Conservation (phyloP, 1,140 invertebrate genomes). For the Macrotrachela quadricornifera region DNA sequence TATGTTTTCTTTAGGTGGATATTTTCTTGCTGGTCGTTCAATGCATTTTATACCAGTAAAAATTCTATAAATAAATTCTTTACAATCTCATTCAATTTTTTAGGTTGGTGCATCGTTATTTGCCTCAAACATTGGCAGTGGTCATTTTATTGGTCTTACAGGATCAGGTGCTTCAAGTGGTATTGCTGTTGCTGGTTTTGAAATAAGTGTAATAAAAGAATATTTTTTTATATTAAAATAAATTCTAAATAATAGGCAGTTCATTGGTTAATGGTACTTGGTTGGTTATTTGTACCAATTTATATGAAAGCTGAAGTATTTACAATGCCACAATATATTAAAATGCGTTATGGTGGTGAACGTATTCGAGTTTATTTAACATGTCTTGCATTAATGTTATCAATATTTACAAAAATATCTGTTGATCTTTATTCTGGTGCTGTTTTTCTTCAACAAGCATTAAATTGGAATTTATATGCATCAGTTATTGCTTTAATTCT, state of each 20-base stretch:
- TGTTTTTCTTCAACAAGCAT: conserved; percentile 33
- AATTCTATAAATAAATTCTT: neutral
- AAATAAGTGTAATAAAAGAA: conserved; percentile 31
- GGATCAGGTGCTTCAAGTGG: conserved; percentile 27
- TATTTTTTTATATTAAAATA: conserved; percentile 5
- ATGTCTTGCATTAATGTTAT: conserved; percentile 36
- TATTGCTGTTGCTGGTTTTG: conserved; percentile 35
- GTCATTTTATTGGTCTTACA: conserved; percentile 39
- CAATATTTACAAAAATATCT: conserved; percentile 41
- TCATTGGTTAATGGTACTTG: conserved; percentile 27
- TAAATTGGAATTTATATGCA: conserved; percentile 31
- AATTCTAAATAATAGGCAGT: conserved; percentile 19
- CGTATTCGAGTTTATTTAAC: conserved; percentile 37
- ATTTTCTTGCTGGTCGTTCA: conserved; percentile 37
- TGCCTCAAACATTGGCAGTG: conserved; percentile 40
- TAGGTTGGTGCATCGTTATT: conserved; percentile 41
- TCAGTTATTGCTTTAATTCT: conserved; percentile 19
- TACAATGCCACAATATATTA: conserved; percentile 41
- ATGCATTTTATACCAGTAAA: conserved; percentile 29
- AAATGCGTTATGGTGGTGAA: conserved; percentile 37
- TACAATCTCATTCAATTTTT: neutral
- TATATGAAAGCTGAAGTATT: conserved; percentile 33
- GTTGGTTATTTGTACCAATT: conserved; percentile 35
- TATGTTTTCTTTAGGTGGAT: conserved; percentile 18
- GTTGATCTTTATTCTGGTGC: conserved; percentile 35